Evolutionary conservation across 1,140 invertebrate genomes (phyloP), one percentile per base, ranked within the genome.

Genomic region (Rhizoglyphus robini): DNA sequence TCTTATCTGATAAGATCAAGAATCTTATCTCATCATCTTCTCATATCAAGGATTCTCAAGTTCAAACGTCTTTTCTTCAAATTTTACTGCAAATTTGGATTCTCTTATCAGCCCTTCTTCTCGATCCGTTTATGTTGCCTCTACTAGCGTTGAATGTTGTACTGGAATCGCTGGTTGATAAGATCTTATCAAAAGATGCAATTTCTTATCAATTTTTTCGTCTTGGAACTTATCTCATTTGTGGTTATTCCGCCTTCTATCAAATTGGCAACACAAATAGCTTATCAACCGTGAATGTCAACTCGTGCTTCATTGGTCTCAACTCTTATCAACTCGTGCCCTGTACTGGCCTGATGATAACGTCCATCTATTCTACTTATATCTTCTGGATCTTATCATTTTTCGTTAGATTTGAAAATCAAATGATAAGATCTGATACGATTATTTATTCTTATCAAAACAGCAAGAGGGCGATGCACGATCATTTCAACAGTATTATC

Each of bases 231-330:
- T 68, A 68, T 34, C 18, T 61, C 3, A 34, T 13, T 23, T 66
- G 62, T 30, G 67, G 38, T 18, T 13, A 49, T 18, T 27, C 23
- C 13, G 18, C 38, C 18, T 66, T 66, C 59, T 65, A 61, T 59
- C 58, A 54, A 4, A 11, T 59, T 88, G 91, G 72, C 81, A 94
- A 82, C 70, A 89, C 88, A 0, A 96, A 97, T 77, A 92, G 86
- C 75, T 78, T 98, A 65, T 84, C 90, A 2, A 91, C 86, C 15
- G 82, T 97, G 67, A 90, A 96, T 77, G 78, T 97, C 27, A 83
- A 85, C 15, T 81, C 88, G 32, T 93, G 90, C 5, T 96, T 93
- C 73, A 82, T 89, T 66, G 93, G 91, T 0, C 79, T 94, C 64
- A 77, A 80, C 32, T 79, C 81, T 48, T 95, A 92, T 76, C 80